Conservation (phyloP, 2,113 vertebrate species). For the Oncorhynchus masou region DNA sequence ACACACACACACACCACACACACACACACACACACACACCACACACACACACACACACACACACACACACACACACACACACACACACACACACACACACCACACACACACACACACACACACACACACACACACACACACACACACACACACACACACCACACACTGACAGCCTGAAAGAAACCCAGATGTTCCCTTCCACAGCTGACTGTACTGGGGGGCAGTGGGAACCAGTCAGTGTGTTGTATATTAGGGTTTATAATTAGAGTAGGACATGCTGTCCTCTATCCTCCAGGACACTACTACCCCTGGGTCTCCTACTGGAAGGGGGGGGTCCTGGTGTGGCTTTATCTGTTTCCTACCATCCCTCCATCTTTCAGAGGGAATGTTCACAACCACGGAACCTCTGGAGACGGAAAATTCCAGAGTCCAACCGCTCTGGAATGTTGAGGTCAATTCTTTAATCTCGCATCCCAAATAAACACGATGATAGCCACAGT, state of each 20-base stretch:
- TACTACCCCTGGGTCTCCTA: background rate
- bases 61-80: background rate
- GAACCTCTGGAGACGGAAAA: background rate
- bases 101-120: background rate
- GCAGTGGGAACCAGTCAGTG: background rate
- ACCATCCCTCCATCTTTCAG: background rate
- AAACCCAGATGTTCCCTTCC: background rate
- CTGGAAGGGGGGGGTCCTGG: background rate
- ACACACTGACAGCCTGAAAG: background rate
- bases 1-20: too few species aligned
- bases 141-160: background rate
- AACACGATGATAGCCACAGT: background rate
- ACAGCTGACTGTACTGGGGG: background rate
- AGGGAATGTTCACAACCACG: background rate
- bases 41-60: background rate
- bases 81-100: background rate
- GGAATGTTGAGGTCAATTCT: background rate
- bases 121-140: background rate
- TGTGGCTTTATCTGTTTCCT: background rate
- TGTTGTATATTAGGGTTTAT: background rate
- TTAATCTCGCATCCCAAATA: background rate
- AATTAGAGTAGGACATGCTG: background rate
- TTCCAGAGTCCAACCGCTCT: background rate
- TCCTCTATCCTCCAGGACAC: background rate
- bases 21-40: too few species aligned